These are phyloP conservation scores for Acromyrmex charruanus DNA, from an alignment of 1,140 invertebrate genomes.

Conservation along the genomic window DNA sequence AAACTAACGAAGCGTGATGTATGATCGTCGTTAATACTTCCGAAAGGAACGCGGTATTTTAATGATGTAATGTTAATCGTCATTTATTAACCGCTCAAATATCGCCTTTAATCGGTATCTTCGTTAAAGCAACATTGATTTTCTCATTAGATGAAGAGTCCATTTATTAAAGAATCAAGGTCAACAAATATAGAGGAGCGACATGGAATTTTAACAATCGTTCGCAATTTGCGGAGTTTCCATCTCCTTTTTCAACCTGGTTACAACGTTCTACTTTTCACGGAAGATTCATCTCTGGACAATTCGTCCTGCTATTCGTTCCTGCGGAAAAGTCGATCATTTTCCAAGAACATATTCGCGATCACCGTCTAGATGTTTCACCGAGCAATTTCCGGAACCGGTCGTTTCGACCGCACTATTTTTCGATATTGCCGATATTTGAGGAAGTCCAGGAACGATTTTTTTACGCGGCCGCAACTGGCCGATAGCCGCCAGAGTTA, in stretches of 20 bases:
- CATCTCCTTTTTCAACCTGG: background rate
- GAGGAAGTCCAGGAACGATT: constrained; percentile 34
- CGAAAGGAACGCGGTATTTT: constrained; percentile 5
- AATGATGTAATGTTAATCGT: constrained; percentile 6
- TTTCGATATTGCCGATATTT: constrained; percentile 52
- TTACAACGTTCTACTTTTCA: background rate
- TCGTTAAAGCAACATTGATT: constrained; percentile 27
- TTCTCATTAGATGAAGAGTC: background rate
- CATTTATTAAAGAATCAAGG: constrained; percentile 14
- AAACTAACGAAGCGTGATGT: constrained; percentile 13
- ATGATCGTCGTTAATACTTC: constrained; percentile 12
- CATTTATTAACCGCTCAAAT: background rate
- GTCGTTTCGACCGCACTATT: constrained; percentile 36
- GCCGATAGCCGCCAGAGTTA: constrained; percentile 29
- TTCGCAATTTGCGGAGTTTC: background rate
- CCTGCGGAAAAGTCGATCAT: background rate
- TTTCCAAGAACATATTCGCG: constrained; percentile 12
- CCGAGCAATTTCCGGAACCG: constrained; percentile 28
- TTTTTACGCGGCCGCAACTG: constrained; percentile 31
- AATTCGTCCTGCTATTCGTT: background rate
- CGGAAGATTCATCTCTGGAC: background rate
- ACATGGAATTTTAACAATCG: background rate
- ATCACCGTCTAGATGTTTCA: constrained; percentile 20
- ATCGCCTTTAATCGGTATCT: background rate
- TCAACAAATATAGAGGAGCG: background rate